phyloP scores from a whole-genome alignment of 2,113 vertebrate species.

The Pseudopodoces humilis region DNA sequence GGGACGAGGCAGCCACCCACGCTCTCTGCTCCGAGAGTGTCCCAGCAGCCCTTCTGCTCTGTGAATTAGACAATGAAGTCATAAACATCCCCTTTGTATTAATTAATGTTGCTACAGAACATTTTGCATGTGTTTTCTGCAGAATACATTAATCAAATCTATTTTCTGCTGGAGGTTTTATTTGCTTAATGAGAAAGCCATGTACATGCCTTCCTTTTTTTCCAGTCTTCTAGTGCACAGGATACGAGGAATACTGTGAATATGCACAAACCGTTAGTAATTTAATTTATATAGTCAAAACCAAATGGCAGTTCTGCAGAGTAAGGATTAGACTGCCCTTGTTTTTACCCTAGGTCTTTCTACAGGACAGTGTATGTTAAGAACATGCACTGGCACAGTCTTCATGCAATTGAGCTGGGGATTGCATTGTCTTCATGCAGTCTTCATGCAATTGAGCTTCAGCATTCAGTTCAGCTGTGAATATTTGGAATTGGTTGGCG shows the following conservation, averaged over 20 bases:
- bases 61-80: background rate
- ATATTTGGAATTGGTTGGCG: background rate
- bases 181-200: slow-evolving; percentile 1
- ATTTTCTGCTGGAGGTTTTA: background rate
- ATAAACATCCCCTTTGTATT: background rate
- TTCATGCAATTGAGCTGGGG: background rate
- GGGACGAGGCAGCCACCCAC: background rate
- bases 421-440: background rate
- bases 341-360: background rate
- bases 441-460: background rate
- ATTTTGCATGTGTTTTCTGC: background rate
- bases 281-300: background rate
- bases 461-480: background rate
- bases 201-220: background rate
- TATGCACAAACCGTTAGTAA: background rate
- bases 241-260: background rate
- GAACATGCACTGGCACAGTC: background rate
- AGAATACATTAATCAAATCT: background rate
- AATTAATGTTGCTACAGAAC: background rate
- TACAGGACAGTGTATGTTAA: background rate
- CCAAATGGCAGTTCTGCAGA: background rate
- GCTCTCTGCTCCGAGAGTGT: rapidly evolving
- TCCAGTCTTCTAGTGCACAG: background rate
- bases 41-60: background rate
- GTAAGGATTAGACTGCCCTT: background rate